Percentiles rank a stretch among this genome's conserved stretches.
Conservation (phyloP, 2,113 vertebrate genomes). For the Cyanoramphus novaezelandiae region DNA sequence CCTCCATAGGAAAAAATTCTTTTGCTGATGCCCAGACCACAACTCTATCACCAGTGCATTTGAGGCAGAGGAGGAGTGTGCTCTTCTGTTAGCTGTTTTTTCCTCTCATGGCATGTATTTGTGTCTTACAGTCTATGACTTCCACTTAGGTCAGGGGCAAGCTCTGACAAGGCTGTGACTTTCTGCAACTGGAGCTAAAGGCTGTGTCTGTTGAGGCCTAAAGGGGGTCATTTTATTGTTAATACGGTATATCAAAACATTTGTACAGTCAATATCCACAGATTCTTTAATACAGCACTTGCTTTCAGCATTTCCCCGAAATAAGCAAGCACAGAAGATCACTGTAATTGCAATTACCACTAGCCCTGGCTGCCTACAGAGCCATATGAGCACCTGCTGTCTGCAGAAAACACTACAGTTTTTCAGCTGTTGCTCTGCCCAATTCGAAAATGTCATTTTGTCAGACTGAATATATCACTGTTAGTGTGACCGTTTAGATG, state of each 20-base stretch:
- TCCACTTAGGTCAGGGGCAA: background rate
- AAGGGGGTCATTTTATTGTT: background rate
- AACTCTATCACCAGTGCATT: background rate
- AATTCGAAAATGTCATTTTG: background rate
- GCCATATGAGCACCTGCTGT: background rate
- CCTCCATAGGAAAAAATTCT: background rate
- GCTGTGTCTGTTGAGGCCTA: background rate
- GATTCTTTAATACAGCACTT: background rate
- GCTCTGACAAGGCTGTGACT: background rate
- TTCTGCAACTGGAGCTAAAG: background rate
- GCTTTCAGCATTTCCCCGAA: background rate
- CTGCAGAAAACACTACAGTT: background rate
- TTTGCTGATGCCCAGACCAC: background rate
- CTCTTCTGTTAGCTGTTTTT: background rate
- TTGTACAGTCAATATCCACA: background rate
- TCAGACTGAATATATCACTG: background rate
- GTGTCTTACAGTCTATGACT: background rate
- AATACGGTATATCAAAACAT: background rate
- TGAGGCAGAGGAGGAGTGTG: fast-evolving
- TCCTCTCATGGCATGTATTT: background rate
- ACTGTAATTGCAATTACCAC: background rate
- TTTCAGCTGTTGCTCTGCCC: background rate
- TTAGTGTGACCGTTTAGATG: background rate
- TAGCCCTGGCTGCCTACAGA: fast-evolving
- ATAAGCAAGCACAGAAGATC: background rate